Evolutionary conservation across 2,797 vertebrate genomes (phyloP), one percentile per base, ranked within the genome.

Genomic region (Melanotaenia boesemani): DNA sequence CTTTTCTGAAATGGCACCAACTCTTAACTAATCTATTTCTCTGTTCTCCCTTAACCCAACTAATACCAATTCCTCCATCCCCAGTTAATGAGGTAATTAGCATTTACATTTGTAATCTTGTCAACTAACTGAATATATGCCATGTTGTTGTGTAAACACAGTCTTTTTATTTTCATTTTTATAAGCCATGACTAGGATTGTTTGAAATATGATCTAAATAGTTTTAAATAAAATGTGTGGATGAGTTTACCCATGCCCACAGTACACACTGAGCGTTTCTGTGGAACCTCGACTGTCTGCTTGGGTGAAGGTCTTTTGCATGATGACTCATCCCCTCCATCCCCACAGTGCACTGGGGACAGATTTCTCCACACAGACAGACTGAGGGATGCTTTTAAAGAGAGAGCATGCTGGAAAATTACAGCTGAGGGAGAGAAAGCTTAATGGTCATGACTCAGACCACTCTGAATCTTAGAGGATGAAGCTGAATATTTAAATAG

Each of bases 241-340:
- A 30, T 41, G 7, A 70, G 4, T 52, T 28, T 22, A 62, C 12
- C 11, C 11, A 15, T 4, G 59, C n/a, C 58, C 39, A 52, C 26
- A 18, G 32, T 11, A n/a, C 9, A 18, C 28, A 44, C 1, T 30
- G 52, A 24, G 41, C 44, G 60, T 67, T 60, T 85, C 50, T 57
- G n/a, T 68, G 39, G 80, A 79, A 34, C 48, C 79, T 69, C 77
- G 72, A 85, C 72, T 74, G 62, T 79, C 74, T 81, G 57, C 50
- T 58, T 70, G 69, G 22, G 18, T 75, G 83, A 82, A 83, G 78
- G 74, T 81, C 46, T 56, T 70, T 76, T 72, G 54, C 80, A 57
- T 20, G 10, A 55, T 92, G 88, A 89, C 77, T 90, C 86, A 91
- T 83, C 67, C 39, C 0, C 20, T 77, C 30, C 50, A 52, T 84